Evolutionary conservation across 1,140 invertebrate genomes (phyloP).

Genomic region (Tetragonula clypearis): DNA sequence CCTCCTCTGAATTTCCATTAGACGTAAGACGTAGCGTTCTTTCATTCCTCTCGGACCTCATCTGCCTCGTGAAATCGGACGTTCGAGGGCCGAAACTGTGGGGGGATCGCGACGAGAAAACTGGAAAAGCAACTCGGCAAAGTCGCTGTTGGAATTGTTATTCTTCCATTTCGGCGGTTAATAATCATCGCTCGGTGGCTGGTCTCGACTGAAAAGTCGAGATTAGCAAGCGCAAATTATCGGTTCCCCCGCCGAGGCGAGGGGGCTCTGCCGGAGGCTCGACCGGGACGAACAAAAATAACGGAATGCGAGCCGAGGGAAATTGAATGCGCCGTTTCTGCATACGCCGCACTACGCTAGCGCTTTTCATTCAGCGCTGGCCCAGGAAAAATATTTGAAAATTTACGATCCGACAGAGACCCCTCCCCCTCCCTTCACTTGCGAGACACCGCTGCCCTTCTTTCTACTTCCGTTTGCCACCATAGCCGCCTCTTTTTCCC

Average conservation of each 20-base stretch:
- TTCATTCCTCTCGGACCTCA: too few relatives aligned
- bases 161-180: conserved; percentile 42
- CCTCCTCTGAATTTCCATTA: neutral
- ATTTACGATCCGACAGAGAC: conserved; percentile 66
- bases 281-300: conserved; percentile 44
- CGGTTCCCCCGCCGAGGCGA: neutral
- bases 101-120: too few relatives aligned
- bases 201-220: neutral
- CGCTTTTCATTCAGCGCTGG: conserved; percentile 67
- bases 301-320: conserved; percentile 21
- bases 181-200: conserved; percentile 1
- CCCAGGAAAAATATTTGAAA: conserved; percentile 75
- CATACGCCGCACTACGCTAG: conserved; percentile 60
- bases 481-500: conserved; percentile 17
- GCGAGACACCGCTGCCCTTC: neutral
- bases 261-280: neutral
- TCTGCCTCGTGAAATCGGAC: neutral
- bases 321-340: conserved; percentile 59
- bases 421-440: neutral
- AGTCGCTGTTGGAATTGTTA: neutral
- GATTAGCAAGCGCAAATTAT: conserved; percentile 44
- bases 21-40: neutral
- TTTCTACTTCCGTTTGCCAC: neutral
- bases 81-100: neutral
- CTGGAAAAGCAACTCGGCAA: neutral